Evolutionary conservation across 2,888 invertebrate species (phyloP), one percentile per base, ranked within the genome.

Genomic region (Lasioglossum vierecki): DNA sequence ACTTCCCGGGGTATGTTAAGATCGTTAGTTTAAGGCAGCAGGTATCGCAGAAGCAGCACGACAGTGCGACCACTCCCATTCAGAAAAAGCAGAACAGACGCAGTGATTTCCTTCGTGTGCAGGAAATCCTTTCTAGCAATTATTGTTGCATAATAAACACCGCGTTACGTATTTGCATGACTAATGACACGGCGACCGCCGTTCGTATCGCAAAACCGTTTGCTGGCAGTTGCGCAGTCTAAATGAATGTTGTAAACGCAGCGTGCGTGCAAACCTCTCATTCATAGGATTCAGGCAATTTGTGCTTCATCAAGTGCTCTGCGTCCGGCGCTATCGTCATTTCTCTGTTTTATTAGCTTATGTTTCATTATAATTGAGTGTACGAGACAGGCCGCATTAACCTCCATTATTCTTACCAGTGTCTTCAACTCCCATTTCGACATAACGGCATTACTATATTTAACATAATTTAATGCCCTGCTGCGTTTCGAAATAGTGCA

Each of bases 191-290:
- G 53, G 49, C 70, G 53, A 35, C 18, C 41, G 49, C 44, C 73
- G 74, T 60, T 81, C 76, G 53, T 39, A 46, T 71, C 57, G 68
- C 57, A 72, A 63, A 70, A 57, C 76, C 49, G 30, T 71, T 71
- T 18, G 72, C 44, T 44, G 30, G 57, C 71, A 74, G 66, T 63
- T 26, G 26, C 63, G 76, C 66, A 68, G 49, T 60, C 49, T 46
- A 57, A 73, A n/a, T 77, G 49, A 44, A 68, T 68, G 68, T 76
- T 70, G 46, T 30, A 26, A 70, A 71, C 53, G 49, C 71, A 39
- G 76, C 66, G 26, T 71, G 18, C 49, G 57, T 74, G 41, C 35
- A 70, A 84, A 83, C 66, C 77, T 83, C 74, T 75, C 49, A 83
- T 79, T 53, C 63, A 63, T 49, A 41, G 70, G 44, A 84, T 83